These are phyloP conservation scores for Saxidomus purpurata DNA, from an alignment of 1,140 invertebrate genomes.

Conservation along the genomic window DNA sequence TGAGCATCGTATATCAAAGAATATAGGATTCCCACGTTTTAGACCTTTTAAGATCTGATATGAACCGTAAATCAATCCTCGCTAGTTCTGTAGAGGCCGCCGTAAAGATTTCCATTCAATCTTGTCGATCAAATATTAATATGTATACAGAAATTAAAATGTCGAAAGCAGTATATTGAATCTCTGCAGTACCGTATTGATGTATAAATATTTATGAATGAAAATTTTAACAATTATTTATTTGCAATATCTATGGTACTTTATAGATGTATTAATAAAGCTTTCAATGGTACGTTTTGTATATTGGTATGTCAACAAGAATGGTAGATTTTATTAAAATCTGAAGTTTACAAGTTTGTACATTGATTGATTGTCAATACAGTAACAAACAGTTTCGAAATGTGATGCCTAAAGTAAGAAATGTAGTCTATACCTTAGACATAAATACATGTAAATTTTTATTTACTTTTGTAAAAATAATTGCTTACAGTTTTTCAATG, in stretches of 20 bases:
- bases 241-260: not conserved
- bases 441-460: no score
- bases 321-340: no score
- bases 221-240: constrained; percentile 13
- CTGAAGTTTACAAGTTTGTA: no score
- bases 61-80: no score
- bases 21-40: constrained; percentile 10
- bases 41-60: not conserved
- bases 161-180: not conserved
- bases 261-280: no score
- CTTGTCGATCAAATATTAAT: constrained; percentile 18
- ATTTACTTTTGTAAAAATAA: no score
- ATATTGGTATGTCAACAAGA: not conserved
- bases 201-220: not conserved
- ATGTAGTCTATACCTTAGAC: no score
- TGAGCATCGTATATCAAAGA: no score
- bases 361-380: no score
- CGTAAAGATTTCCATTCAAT: not conserved
- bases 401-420: no score
- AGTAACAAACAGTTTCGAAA: no score
- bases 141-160: constrained; percentile 8
- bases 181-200: not conserved
- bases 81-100: not conserved
- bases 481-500: no score
- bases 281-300: not conserved